A percentile compares a stretch with the other conserved stretches of the same genome.
Evolutionary conservation across 2,888 invertebrate species (phyloP).

Genomic region (Callyntrura guangdongensis): DNA sequence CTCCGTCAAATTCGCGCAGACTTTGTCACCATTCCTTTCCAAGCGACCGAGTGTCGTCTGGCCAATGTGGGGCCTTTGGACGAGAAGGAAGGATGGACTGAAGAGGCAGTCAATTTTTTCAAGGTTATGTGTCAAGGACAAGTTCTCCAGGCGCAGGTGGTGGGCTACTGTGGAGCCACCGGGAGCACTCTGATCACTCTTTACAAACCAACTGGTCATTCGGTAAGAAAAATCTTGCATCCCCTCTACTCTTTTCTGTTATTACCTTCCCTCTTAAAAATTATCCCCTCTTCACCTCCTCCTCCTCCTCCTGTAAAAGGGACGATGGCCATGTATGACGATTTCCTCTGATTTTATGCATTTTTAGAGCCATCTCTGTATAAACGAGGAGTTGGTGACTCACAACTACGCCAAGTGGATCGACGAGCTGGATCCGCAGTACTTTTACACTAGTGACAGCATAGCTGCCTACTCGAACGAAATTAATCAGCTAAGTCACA

Average conservation of each 20-base stretch:
- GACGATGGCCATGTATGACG: no score
- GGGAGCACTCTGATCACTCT: constrained; percentile 93
- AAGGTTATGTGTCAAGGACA: constrained; percentile 93
- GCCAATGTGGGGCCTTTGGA: constrained; percentile 94
- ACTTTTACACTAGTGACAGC: constrained; percentile 65
- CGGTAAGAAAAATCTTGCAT: no score
- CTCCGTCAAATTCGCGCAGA: constrained; percentile 97
- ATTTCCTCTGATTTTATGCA: not conserved
- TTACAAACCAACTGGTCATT: constrained; percentile 91
- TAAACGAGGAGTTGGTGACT: constrained; percentile 95
- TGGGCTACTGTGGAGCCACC: constrained; percentile 91
- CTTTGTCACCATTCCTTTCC: constrained; percentile 98
- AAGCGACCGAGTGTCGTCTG: constrained; percentile 97
- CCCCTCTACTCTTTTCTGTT: no score
- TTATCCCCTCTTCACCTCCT: no score
- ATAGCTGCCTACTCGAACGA: constrained; percentile 66
- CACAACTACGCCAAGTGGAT: constrained; percentile 93
- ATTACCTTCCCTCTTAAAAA: no score
- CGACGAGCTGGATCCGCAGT: constrained; percentile 79
- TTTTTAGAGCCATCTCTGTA: constrained; percentile 86
- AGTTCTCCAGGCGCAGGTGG: constrained; percentile 95
- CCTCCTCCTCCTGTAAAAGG: no score
- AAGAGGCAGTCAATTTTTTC: constrained; percentile 92
- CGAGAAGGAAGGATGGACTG: constrained; percentile 89
- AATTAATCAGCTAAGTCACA: constrained; percentile 70